Percentiles rank a stretch among this genome's conserved stretches.
These are phyloP conservation scores for Colossoma macropomum DNA, from an alignment of 2,113 vertebrate genomes.

Conservation along the genomic window DNA sequence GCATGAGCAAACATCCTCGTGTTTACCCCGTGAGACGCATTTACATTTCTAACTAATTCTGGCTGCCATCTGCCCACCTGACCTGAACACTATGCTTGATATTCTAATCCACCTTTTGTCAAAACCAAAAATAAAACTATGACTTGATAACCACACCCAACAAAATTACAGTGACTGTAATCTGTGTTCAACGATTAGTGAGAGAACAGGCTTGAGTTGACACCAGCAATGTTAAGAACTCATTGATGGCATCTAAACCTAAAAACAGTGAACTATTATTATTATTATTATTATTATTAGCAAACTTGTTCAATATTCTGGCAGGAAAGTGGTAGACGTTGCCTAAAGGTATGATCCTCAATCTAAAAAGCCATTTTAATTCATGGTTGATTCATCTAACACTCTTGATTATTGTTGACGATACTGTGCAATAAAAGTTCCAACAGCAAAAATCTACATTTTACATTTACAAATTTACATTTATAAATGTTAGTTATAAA, in stretches of 20 bases:
- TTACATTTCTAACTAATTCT: too few species aligned
- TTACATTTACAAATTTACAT: too few species aligned
- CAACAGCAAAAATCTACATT: too few species aligned
- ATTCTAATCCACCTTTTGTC: not conserved
- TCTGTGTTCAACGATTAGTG: too few species aligned
- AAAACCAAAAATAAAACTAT: not conserved
- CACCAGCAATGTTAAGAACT: not conserved
- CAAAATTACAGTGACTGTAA: not conserved
- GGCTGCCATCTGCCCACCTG: not conserved
- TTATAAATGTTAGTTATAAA: not conserved
- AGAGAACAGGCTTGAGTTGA: not conserved
- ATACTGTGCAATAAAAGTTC: too few species aligned
- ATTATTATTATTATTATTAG: not conserved
- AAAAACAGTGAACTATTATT: not conserved
- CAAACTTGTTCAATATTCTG: not conserved
- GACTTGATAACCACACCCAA: not conserved
- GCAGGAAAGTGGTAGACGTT: not conserved
- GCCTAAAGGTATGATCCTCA: not conserved
- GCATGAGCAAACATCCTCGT: too few species aligned
- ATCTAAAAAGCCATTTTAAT: too few species aligned
- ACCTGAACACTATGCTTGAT: not conserved
- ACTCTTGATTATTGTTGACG: too few species aligned
- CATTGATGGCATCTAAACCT: not conserved
- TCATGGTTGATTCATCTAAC: too few species aligned
- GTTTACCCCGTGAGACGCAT: too few species aligned